A percentile compares a stretch with the other conserved stretches of the same genome.
phyloP scores from a whole-genome alignment of 2,888 invertebrate genomes.

The Galerucella calmariensis region DNA sequence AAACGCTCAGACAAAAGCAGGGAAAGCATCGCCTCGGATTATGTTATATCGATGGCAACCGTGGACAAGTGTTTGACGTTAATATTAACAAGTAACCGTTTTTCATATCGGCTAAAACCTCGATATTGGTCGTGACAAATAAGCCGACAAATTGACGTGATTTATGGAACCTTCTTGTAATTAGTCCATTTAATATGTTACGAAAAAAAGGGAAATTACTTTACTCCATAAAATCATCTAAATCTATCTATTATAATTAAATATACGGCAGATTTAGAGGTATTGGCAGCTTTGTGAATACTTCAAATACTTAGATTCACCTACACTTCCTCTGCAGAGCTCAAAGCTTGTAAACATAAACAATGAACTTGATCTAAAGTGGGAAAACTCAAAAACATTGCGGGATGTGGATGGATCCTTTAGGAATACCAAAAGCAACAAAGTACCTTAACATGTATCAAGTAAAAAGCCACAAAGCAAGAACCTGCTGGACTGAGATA shows the following conservation, averaged over 20 bases:
- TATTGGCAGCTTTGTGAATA: not conserved
- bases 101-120: constrained; percentile 54
- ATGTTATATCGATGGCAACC: constrained; percentile 56
- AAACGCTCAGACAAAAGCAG: constrained; percentile 59
- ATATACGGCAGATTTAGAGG: not conserved
- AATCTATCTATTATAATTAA: constrained; percentile 7
- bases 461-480: too few species aligned
- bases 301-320: not conserved
- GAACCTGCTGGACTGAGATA: too few species aligned
- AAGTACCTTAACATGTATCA: too few species aligned
- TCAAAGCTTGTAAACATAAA: too few species aligned
- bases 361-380: too few species aligned
- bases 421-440: too few species aligned
- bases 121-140: constrained; percentile 51
- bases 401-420: too few species aligned
- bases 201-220: constrained; percentile 23
- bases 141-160: constrained; percentile 47
- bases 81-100: constrained; percentile 59
- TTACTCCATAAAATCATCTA: constrained; percentile 6
- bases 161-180: constrained; percentile 40
- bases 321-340: too few species aligned
- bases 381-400: too few species aligned
- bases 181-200: constrained; percentile 35
- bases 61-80: constrained; percentile 59
- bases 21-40: constrained; percentile 58